Percentiles rank a stretch among this genome's conserved stretches.
phyloP scores from a whole-genome alignment of 2,888 invertebrate species.

The Anoplius nigerrimus region DNA sequence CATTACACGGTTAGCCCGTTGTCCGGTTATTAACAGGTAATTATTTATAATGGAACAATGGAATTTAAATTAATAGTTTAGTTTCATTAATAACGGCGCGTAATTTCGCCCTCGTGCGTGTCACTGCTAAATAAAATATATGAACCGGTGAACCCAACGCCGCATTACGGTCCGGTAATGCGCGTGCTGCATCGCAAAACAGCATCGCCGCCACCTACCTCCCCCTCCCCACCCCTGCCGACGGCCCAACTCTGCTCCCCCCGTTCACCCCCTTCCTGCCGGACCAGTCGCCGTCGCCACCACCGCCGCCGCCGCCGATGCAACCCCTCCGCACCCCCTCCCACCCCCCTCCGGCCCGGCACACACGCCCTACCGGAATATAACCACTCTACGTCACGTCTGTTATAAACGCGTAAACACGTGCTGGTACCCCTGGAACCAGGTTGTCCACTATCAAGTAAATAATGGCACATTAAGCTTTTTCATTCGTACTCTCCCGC shows the following conservation, averaged over 20 bases:
- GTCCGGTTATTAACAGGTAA: slow-evolving; percentile 72
- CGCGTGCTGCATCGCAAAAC: slow-evolving; percentile 67
- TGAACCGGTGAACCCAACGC: slow-evolving; percentile 63
- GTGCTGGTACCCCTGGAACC: slow-evolving; percentile 67
- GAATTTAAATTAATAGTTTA: slow-evolving; percentile 75
- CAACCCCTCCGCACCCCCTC: slow-evolving; percentile 23
- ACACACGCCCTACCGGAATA: slow-evolving; percentile 53
- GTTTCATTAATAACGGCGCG: slow-evolving; percentile 73
- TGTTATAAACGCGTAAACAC: slow-evolving; percentile 74
- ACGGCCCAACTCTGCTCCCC: no score
- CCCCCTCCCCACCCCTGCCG: slow-evolving; percentile 22
- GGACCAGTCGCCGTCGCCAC: neutral
- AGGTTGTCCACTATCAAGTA: slow-evolving; percentile 73
- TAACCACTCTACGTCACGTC: slow-evolving; percentile 70
- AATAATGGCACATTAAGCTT: slow-evolving; percentile 74
- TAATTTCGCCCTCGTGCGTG: slow-evolving; percentile 67
- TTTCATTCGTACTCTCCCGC: slow-evolving; percentile 66
- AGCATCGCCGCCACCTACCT: slow-evolving; percentile 44
- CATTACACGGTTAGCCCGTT: slow-evolving; percentile 57
- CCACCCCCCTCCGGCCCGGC: slow-evolving; percentile 21
- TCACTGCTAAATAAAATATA: slow-evolving; percentile 73
- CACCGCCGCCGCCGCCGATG: neutral
- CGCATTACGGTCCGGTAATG: slow-evolving; percentile 70
- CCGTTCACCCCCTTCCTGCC: neutral
- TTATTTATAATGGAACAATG: slow-evolving; percentile 75